A percentile compares a stretch with the other conserved stretches of the same genome.
Evolutionary conservation across 2,888 invertebrate genomes (phyloP).

Genomic region (Sarcophaga subvicina): DNA sequence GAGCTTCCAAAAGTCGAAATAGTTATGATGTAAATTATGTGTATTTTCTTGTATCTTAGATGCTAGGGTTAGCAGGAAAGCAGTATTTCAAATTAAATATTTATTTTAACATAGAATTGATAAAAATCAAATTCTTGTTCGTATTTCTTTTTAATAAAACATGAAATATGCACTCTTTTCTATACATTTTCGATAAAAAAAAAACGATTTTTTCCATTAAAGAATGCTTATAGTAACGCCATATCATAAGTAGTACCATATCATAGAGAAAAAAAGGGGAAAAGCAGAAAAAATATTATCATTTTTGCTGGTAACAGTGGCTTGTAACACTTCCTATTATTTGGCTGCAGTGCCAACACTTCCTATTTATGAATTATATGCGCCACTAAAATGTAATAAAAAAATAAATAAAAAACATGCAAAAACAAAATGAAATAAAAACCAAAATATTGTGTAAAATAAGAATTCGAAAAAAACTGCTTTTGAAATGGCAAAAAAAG

Average conservation of each 20-base stretch:
- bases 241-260: not conserved
- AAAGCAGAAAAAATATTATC: not conserved
- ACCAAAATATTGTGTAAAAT: conserved; percentile 9
- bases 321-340: conserved; percentile 47
- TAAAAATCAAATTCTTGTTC: too few relatives aligned
- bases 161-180: not conserved
- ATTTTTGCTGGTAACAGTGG: conserved; percentile 26
- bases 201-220: not conserved
- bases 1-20: too few relatives aligned
- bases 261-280: not conserved
- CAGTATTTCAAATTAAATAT: too few relatives aligned
- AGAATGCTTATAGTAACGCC: conserved; percentile 18
- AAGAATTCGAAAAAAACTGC: conserved; percentile 8
- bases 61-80: too few relatives aligned
- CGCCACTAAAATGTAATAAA: not conserved
- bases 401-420: not conserved
- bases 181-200: too few relatives aligned
- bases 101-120: too few relatives aligned
- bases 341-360: conserved; percentile 49
- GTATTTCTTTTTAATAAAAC: not conserved
- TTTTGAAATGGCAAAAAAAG: not conserved
- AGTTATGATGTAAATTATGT: too few relatives aligned
- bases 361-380: conserved; percentile 42
- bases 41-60: too few relatives aligned
- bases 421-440: not conserved